These are phyloP conservation scores for Drosophila melanosoma DNA, from an alignment of 2,888 invertebrate genomes.

Conservation along the genomic window DNA sequence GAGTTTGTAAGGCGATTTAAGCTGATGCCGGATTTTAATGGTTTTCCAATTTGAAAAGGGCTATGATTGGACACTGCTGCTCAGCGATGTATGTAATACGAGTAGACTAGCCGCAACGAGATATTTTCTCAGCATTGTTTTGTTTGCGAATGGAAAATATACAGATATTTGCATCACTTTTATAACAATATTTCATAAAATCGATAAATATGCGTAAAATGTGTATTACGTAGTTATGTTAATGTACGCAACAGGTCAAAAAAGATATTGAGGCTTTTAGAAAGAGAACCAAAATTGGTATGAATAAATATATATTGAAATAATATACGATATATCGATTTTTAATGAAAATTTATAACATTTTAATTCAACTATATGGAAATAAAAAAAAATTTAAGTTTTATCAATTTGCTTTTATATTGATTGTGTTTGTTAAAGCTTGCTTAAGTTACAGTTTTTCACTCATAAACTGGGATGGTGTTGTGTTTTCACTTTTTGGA, in stretches of 20 bases:
- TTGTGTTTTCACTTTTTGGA: neutral
- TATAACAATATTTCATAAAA: neutral
- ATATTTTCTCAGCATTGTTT: neutral
- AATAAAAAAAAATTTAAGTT: neutral
- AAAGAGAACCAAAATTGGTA: no score
- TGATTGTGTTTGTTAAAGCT: neutral
- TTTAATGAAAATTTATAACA: neutral
- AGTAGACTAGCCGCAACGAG: neutral
- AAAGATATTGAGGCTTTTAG: no score
- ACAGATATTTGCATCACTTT: neutral
- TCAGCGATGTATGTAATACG: neutral
- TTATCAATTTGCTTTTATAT: neutral
- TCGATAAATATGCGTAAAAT: neutral
- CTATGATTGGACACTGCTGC: conserved; percentile 32
- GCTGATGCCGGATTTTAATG: conserved; percentile 48
- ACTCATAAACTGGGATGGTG: no score
- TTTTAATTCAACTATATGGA: neutral
- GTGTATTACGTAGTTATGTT: neutral
- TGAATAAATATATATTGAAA: neutral
- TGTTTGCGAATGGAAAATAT: neutral
- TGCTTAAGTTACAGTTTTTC: neutral
- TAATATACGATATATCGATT: neutral
- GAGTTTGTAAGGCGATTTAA: conserved; percentile 48
- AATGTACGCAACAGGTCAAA: neutral
- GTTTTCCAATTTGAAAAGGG: conserved; percentile 44